Evolutionary conservation across 2,888 invertebrate genomes (phyloP), one percentile per base, ranked within the genome.

Genomic region (Hirtodrosophila cameraria): DNA sequence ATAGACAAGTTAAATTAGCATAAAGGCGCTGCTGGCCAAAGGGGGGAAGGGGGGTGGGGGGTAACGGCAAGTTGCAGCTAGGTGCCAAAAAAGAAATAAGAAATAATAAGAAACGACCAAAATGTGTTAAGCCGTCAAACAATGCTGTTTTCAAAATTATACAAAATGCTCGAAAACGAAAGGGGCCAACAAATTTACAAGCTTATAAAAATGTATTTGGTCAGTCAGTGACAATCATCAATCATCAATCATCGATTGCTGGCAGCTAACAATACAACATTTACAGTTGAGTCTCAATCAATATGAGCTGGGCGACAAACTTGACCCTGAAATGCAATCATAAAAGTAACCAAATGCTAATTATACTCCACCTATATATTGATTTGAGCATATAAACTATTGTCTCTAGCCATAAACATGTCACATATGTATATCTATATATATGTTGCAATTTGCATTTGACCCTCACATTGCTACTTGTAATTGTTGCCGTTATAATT

Each of bases 371-470:
- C 46, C 65, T 57, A 65, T 46, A 36, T 15, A 60, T 8, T 18
- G 25, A 50, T 50, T 15, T 16, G 12, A 1, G 25, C 16, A 18
- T 55, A 43, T 15, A n/a, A 2, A 16, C 23, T 1, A 27, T 38
- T 45, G 11, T 49, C 25, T 20, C 12, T 45, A 39, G 31, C 15
- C 38, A 42, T 50, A 55, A 48, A 50, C 25, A 35, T 71, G 54
- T 65, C 53, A 55, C n/a, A n/a, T n/a, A n/a, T n/a, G n/a, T n/a
- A n/a, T n/a, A n/a, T n/a, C n/a, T n/a, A n/a, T n/a, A 30, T 18
- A 54, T 66, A 58, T 84, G 81, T 76, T 81, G 81, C 86, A 85
- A 81, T 81, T 80, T 81, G 82, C 80, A 84, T 81, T 79, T 79
- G 85, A 82, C 83, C 83, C 73, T 70, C 70, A 73, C 36, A 69